Evolutionary conservation across 2,113 vertebrate species (phyloP).

Genomic region (Rhinoderma darwinii): DNA sequence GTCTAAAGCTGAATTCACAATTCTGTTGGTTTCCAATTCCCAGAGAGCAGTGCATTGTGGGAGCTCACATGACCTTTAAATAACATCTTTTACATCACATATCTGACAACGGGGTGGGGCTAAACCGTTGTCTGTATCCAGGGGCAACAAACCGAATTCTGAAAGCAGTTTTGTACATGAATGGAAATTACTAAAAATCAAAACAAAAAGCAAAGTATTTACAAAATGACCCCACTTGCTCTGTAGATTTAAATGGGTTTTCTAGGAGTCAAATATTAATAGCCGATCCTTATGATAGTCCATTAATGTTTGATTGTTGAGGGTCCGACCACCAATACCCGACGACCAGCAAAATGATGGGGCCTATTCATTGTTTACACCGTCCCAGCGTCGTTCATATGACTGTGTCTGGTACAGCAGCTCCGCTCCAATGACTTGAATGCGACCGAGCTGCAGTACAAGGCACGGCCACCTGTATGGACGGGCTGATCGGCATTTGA

Average conservation of each 20-base stretch:
- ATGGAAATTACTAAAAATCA: not conserved
- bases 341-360: no score
- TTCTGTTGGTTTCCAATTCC: not conserved
- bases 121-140: not conserved
- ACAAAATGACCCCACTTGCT: not conserved
- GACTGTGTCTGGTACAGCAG: no score
- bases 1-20: not conserved
- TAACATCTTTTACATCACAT: no score
- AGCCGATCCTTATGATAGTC: no score
- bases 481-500: not conserved
- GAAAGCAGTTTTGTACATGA: not conserved
- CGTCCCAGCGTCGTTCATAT: no score
- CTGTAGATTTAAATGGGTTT: not conserved
- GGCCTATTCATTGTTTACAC: no score
- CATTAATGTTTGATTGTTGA: no score
- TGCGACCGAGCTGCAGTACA: no score
- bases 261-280: not conserved
- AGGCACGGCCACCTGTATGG: not conserved
- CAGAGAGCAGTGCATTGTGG: not conserved
- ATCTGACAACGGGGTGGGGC: not conserved
- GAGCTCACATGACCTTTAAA: no score
- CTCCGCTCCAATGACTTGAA: no score
- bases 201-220: not conserved
- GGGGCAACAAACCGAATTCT: no score
- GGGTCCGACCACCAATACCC: no score